Conservation (phyloP, 2,797 vertebrate species). For the Buphagus erythrorhynchus region DNA sequence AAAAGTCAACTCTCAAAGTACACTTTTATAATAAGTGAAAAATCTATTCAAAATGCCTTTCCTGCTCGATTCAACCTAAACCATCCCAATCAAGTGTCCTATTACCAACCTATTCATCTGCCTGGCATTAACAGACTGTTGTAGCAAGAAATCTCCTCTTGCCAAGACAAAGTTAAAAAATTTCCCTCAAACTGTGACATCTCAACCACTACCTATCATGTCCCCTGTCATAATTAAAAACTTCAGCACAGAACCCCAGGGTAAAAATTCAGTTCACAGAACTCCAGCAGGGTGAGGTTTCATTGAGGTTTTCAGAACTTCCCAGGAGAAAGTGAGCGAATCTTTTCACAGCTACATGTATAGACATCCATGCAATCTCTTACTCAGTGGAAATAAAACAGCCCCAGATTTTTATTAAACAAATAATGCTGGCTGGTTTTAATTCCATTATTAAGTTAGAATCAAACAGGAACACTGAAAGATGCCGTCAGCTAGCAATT, state of each 20-base stretch:
- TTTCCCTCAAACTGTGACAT: neutral
- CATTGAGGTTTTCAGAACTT: neutral
- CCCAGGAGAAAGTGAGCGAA: neutral
- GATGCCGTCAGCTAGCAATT: neutral
- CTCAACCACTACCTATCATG: accelerated
- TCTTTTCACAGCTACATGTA: neutral
- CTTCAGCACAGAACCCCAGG: neutral
- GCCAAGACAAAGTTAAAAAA: neutral
- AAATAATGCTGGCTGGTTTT: neutral
- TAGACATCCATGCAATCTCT: neutral
- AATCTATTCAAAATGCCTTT: neutral
- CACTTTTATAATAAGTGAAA: neutral
- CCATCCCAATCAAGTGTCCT: neutral
- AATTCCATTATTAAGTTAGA: neutral
- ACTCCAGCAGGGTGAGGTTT: neutral
- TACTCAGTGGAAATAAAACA: neutral
- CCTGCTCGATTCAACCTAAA: neutral
- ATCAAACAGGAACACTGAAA: neutral
- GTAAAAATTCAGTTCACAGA: neutral
- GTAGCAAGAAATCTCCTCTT: neutral
- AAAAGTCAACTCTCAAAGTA: neutral
- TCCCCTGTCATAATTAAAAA: neutral
- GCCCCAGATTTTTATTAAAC: neutral
- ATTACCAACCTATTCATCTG: neutral
- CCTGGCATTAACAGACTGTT: neutral